Evolutionary conservation across 2,888 invertebrate genomes (phyloP).

Genomic region (Lasioglossum lativentre): DNA sequence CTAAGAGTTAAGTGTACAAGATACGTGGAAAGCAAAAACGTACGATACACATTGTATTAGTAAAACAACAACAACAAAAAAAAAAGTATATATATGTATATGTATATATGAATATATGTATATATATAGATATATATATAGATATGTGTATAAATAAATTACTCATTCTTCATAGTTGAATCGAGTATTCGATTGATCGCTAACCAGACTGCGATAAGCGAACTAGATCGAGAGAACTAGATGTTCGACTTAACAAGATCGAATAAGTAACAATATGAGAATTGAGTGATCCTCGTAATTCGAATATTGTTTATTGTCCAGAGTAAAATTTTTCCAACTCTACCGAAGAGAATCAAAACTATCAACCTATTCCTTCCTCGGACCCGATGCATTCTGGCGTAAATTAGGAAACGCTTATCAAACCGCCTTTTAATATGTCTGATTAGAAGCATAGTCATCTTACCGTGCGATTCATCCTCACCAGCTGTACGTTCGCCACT

Average conservation of each 20-base stretch:
- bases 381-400: conserved; percentile 18
- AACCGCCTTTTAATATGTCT: conserved; percentile 37
- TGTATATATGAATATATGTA: neutral
- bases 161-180: conserved; percentile 19
- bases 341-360: neutral
- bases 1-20: conserved; percentile 61
- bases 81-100: neutral
- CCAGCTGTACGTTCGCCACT: conserved; percentile 77
- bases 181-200: conserved; percentile 15
- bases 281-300: neutral
- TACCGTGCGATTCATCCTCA: conserved; percentile 83
- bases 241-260: neutral
- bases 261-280: neutral
- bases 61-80: conserved; percentile 33
- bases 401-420: conserved; percentile 32
- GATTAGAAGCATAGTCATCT: conserved; percentile 60
- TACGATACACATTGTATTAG: conserved; percentile 62
- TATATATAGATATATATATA: neutral
- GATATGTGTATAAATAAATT: neutral
- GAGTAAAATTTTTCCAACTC: neutral
- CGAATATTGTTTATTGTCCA: neutral
- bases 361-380: conserved; percentile 4
- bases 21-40: conserved; percentile 61
- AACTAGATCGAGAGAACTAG: neutral
- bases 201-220: neutral